Conservation (phyloP, 1,140 invertebrate species). For the Ceratina australensis region DNA sequence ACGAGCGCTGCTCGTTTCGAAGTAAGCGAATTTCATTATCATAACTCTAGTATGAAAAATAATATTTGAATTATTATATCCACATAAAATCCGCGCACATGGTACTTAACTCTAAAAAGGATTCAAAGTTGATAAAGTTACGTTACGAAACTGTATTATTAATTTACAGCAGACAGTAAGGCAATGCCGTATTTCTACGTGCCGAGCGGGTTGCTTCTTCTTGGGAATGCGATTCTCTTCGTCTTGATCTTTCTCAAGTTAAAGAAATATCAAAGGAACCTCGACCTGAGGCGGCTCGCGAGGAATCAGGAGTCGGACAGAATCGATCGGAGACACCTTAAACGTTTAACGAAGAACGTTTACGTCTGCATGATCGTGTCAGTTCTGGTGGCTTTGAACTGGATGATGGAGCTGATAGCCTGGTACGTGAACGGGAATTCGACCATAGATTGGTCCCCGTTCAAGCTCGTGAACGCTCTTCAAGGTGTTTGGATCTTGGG, state of each 20-base stretch:
- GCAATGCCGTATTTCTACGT: slow-evolving; percentile 84
- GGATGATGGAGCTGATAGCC: slow-evolving; percentile 80
- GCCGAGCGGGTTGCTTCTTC: slow-evolving; percentile 81
- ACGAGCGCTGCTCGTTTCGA: slow-evolving; percentile 79
- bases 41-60: no score
- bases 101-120: no score
- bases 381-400: slow-evolving; percentile 81
- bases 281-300: slow-evolving; percentile 70
- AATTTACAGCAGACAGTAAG: slow-evolving; percentile 79
- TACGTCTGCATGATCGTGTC: slow-evolving; percentile 79
- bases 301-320: slow-evolving; percentile 72
- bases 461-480: slow-evolving; percentile 79
- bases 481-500: slow-evolving; percentile 80
- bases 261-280: slow-evolving; percentile 68
- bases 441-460: slow-evolving; percentile 76
- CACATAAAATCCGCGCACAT: no score
- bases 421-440: slow-evolving; percentile 75
- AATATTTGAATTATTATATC: no score
- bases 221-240: slow-evolving; percentile 81
- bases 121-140: no score
- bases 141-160: not conserved
- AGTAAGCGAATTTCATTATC: slow-evolving; percentile 71
- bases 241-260: slow-evolving; percentile 77
- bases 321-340: slow-evolving; percentile 67
- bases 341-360: slow-evolving; percentile 70